Conservation (phyloP, 1,140 invertebrate genomes). For the Portunus trituberculatus region DNA sequence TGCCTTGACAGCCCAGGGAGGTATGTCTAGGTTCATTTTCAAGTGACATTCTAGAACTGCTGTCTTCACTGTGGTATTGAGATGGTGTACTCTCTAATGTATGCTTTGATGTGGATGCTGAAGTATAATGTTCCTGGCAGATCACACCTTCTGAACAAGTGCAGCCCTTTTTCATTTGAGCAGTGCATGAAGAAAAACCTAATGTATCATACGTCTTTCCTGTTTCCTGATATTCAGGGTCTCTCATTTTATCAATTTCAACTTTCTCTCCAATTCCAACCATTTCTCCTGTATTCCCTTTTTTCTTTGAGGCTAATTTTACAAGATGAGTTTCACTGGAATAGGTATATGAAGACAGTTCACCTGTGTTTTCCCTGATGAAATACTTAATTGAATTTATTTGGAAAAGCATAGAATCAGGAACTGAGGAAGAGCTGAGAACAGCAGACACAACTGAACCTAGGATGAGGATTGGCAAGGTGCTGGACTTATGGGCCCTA, state of each 20-base stretch:
- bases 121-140: conserved; percentile 52
- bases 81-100: neutral
- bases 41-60: neutral
- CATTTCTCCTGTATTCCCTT: conserved; percentile 68
- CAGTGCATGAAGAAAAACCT: neutral
- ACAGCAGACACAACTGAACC: conserved; percentile 70
- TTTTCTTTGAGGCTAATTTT: conserved; percentile 65
- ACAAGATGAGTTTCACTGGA: conserved; percentile 61
- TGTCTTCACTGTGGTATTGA: neutral
- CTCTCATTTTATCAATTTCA: conserved; percentile 61
- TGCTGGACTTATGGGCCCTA: neutral
- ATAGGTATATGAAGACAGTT: conserved; percentile 70
- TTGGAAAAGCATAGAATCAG: conserved; percentile 55
- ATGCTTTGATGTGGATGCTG: neutral
- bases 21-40: neutral
- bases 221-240: neutral
- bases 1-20: neutral
- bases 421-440: conserved; percentile 43
- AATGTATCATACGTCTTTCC: neutral
- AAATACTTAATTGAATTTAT: conserved; percentile 69
- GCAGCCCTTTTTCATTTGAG: conserved; percentile 27
- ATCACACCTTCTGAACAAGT: conserved; percentile 56
- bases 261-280: conserved; percentile 69
- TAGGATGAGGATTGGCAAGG: conserved; percentile 59
- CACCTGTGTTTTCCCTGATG: conserved; percentile 65